These are phyloP conservation scores for Bufotes viridis DNA, from an alignment of 2,797 vertebrate genomes.

Conservation along the genomic window DNA sequence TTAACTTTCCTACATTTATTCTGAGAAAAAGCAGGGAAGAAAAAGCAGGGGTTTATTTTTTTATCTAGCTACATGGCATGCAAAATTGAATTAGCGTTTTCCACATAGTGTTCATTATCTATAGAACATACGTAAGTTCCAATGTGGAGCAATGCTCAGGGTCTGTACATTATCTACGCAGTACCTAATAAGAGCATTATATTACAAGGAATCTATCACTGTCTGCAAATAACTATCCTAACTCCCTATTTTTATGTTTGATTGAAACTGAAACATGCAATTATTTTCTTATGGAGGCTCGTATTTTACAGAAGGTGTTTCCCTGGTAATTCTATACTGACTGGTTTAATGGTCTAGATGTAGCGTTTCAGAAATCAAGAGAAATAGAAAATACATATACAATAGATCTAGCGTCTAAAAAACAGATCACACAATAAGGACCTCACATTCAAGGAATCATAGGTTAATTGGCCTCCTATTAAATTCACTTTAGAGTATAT, in stretches of 20 bases:
- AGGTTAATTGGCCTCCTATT: neutral
- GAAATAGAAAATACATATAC: neutral
- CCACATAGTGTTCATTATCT: constrained; percentile 24
- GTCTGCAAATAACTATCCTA: neutral
- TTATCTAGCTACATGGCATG: constrained; percentile 17
- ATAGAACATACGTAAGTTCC: constrained; percentile 9
- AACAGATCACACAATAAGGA: neutral
- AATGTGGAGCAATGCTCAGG: neutral
- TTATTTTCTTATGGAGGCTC: neutral
- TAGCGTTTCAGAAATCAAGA: neutral
- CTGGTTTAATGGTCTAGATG: neutral
- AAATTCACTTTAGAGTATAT: neutral
- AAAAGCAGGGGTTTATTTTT: constrained; percentile 7
- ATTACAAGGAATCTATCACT: neutral
- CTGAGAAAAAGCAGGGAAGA: constrained; percentile 6
- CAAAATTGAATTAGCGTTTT: constrained; percentile 37
- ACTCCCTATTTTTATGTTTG: constrained; percentile 14
- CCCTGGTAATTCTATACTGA: neutral
- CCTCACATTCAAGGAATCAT: neutral
- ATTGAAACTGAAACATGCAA: constrained; percentile 21
- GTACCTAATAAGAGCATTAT: constrained; percentile 16
- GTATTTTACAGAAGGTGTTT: neutral
- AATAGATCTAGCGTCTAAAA: neutral
- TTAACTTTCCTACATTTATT: neutral
- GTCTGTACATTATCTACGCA: neutral